Conservation (phyloP, 2,797 vertebrate genomes). For the Melanotaenia parkinsoni region DNA sequence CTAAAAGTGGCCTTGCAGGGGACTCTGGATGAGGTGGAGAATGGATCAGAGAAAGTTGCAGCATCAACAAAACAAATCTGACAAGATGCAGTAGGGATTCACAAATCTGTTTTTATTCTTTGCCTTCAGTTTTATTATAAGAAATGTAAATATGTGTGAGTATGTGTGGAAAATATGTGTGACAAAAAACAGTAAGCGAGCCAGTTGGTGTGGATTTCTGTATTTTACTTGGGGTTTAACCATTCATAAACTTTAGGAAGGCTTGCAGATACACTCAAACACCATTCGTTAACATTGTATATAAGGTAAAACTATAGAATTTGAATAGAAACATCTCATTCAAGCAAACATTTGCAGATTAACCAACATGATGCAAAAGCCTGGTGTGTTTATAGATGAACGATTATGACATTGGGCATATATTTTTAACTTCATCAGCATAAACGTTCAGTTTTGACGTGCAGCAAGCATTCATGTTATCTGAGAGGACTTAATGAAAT, state of each 20-base stretch:
- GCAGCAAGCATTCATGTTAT: constrained; percentile 1
- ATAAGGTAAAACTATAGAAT: constrained; percentile 5
- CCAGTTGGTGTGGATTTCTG: constrained; percentile 6
- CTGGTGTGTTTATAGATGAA: not conserved
- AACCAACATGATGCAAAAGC: constrained; percentile 28
- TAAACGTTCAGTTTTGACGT: constrained; percentile 8
- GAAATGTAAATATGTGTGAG: not conserved
- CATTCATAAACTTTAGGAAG: constrained; percentile 19
- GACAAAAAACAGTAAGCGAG: constrained; percentile 3
- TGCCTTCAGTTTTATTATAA: not conserved
- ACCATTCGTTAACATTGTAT: constrained; percentile 32
- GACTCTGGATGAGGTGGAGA: constrained; percentile 28
- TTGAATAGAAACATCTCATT: constrained; percentile 22
- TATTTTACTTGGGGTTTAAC: constrained; percentile 7
- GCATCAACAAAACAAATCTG: not conserved
- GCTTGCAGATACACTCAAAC: constrained; percentile 25
- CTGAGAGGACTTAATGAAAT: not conserved
- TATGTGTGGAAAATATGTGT: no score
- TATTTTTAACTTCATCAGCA: not conserved
- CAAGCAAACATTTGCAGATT: constrained; percentile 20
- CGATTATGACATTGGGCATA: constrained; percentile 18
- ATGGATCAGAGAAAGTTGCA: constrained; percentile 2
- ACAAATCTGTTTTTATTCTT: not conserved
- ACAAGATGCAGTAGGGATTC: constrained; percentile 6
- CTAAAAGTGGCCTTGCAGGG: constrained; percentile 85